Evolutionary conservation across 2,113 vertebrate species (phyloP), one percentile per base, ranked within the genome.

Genomic region (Vidua chalybeata): DNA sequence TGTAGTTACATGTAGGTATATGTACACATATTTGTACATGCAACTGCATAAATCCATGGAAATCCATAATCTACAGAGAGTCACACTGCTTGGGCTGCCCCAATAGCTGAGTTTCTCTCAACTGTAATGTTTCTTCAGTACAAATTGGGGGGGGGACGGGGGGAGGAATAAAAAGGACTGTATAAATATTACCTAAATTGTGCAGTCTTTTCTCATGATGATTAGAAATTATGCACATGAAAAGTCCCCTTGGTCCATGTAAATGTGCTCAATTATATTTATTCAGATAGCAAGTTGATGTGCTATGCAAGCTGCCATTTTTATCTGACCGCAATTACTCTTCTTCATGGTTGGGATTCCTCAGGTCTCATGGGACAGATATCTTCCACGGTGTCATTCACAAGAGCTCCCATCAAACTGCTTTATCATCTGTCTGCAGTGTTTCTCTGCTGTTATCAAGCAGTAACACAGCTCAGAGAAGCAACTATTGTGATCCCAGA

Each of bases 381-480:
- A 75, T 94, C 76, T 92, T 91, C 87, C 77, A 37, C 13, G 13
- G 91, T 84, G 73, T 93, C 88, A 88, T 76, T 92, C 79, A 89
- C 73, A 80, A 76, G 35, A 90, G 83, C 87, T 93, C 83, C 83
- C 89, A 94, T 91, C 87, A 94, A 88, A 89, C 68, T 33, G 69
- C 78, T 90, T 94, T 95, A 97, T 96, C 93, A 56, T 96, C 82
- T 79, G 91, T 63, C 91, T 78, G 78, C 94, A 96, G 83, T 73
- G 75, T 93, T 83, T 88, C 73, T 31, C 30, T 79, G 84, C 75
- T 87, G 74, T 95, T 97, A 96, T 95, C 93, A 84, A 79, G 59
- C 84, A 85, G 54, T 78, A 90, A 78, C 93, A 96, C 81, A 87
- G 80, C 94, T 91, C 84, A 63, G 59, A 92, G 74, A 82, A 31